phyloP scores from a whole-genome alignment of 2,113 vertebrate genomes.

The Carassius carassius region DNA sequence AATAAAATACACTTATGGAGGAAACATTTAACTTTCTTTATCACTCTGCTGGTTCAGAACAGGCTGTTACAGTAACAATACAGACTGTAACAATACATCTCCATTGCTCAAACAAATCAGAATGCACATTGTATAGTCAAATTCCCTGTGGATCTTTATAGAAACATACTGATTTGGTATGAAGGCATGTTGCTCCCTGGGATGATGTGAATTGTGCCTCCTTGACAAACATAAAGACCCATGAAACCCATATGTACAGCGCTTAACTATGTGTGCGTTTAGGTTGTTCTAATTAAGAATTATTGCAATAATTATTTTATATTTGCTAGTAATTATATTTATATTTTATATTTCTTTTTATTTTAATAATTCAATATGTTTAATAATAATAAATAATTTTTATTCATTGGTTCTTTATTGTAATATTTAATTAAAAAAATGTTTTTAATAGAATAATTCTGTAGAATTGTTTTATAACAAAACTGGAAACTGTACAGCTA shows the following conservation, averaged over 20 bases:
- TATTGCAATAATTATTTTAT: neutral
- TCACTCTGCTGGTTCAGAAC: constrained; percentile 8
- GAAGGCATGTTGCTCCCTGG: constrained; percentile 20
- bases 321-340: neutral
- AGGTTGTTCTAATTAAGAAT: neutral
- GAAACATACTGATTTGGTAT: constrained; percentile 17
- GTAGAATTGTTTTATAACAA: neutral
- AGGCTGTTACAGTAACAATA: neutral
- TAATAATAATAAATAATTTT: neutral
- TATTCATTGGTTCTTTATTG: neutral
- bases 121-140: constrained; percentile 35
- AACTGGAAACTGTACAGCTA: neutral
- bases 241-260: neutral
- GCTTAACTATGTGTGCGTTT: neutral
- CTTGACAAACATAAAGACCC: neutral
- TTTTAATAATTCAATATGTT: neutral
- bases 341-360: neutral
- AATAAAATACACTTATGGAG: neutral
- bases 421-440: neutral
- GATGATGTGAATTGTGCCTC: neutral
- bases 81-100: neutral
- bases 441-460: no score
- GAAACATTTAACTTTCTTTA: constrained; percentile 22
- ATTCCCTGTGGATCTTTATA: constrained; percentile 9
- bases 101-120: constrained; percentile 4